Conservation (phyloP, 2,113 vertebrate genomes). For the Myotis brandtii region DNA sequence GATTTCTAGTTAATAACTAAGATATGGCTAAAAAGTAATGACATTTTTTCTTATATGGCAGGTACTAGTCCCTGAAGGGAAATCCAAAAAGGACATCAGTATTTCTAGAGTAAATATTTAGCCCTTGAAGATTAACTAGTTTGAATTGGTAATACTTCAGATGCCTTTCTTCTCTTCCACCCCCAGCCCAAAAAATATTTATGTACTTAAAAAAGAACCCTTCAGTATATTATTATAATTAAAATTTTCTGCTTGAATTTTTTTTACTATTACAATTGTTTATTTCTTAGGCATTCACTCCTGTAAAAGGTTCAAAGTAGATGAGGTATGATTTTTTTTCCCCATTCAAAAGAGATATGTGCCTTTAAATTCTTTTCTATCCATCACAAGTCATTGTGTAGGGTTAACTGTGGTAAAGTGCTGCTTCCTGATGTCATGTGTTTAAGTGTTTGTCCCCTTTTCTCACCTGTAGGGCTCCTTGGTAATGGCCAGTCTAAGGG, state of each 20-base stretch:
- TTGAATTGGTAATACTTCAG: neutral
- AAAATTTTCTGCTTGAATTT: neutral
- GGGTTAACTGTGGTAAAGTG: constrained; percentile 37
- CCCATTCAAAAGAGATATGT: neutral
- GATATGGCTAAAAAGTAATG: too few relatives aligned
- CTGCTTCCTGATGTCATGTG: constrained; percentile 57
- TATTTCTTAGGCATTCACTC: neutral
- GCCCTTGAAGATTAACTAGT: neutral
- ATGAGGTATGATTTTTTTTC: neutral
- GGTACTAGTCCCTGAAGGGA: neutral
- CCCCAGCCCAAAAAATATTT: neutral
- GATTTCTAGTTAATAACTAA: neutral
- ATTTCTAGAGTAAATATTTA: neutral
- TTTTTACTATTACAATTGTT: neutral
- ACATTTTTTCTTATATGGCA: neutral
- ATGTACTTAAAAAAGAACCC: neutral
- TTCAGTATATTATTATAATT: neutral
- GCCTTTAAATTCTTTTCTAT: neutral
- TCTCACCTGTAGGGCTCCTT: constrained; percentile 91
- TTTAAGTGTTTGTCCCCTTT: constrained; percentile 78
- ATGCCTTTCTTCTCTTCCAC: neutral
- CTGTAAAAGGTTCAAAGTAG: neutral
- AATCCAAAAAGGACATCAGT: neutral
- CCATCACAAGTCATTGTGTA: neutral
- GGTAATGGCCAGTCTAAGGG: constrained; percentile 94